Evolutionary conservation across 2,888 invertebrate genomes (phyloP).

Genomic region (Thumatha senex): DNA sequence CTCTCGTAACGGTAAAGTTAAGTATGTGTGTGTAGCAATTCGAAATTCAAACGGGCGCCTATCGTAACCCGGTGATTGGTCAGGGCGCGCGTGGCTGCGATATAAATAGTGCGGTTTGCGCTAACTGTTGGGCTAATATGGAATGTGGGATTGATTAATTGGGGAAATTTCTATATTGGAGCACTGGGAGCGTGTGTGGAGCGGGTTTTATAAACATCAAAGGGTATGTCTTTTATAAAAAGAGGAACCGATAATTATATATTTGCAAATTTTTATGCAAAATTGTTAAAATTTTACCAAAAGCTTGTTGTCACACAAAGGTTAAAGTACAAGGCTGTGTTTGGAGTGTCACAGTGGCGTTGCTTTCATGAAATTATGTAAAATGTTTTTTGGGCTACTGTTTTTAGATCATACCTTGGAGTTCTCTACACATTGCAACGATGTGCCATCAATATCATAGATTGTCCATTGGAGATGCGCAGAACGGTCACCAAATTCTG

Average conservation of each 20-base stretch:
- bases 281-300: too few relatives aligned
- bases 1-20: conserved; percentile 32
- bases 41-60: conserved; percentile 78
- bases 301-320: too few relatives aligned
- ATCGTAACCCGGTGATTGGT: conserved; percentile 76
- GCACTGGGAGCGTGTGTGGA: conserved; percentile 15
- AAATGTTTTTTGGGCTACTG: too few relatives aligned
- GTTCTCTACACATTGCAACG: too few relatives aligned
- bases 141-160: conserved; percentile 59
- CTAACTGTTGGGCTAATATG: conserved; percentile 60
- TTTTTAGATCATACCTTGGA: too few relatives aligned
- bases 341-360: too few relatives aligned
- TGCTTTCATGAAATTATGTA: too few relatives aligned
- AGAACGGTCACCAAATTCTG: too few relatives aligned
- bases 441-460: too few relatives aligned
- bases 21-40: conserved; percentile 60
- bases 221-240: background rate
- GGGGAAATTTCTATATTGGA: conserved; percentile 28
- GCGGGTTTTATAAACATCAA: background rate
- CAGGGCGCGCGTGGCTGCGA: conserved; percentile 72
- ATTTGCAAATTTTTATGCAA: background rate
- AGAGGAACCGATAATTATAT: too few relatives aligned
- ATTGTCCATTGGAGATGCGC: too few relatives aligned
- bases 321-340: too few relatives aligned
- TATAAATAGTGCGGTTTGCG: conserved; percentile 78